Base-by-base conservation (phyloP, 2,888 invertebrate species). In the Acrocyrtus sp. region DNA sequence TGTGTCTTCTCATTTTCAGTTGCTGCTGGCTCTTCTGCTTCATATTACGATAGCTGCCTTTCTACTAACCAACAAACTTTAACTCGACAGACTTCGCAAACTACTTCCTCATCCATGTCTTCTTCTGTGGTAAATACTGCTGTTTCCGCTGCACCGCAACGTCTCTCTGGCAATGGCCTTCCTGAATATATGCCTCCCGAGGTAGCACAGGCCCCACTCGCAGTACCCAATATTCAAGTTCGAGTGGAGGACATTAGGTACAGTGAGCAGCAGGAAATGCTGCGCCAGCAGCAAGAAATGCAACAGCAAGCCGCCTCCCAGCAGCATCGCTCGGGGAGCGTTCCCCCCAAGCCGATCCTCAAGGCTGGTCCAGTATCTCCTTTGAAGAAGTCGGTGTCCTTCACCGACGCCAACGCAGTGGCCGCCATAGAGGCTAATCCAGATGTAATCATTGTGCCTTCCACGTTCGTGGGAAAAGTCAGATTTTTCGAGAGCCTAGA, bases 11-110 rank as follows among this genome's bases (percentile, higher is more conserved):
- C 60, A 61, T 60, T 75, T 75, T 61, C 78, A 78, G 80, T 77
- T 72, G 61, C 77, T 66, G 76, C 74, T 70, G 78, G 78, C 72
- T 76, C 76, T 63, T 69, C 74, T 68, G 70, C 76, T 75, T 75
- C 77, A 61, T 72, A 73, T 67, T 77, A 75, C 73, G 78, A 75
- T 79, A 79, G 79, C 77, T 76, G 72, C 77, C 74, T 75, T 69
- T 74, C 75, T 76, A 78, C 80, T 80, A 80, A 73, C 73, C 67
- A 77, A 72, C 73, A 75, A 72, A 68, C 48, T 63, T 58, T 77
- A 77, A 77, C 62, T 56, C 61, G 50, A 34, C 66, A 63, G 56
- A 61, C 67, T 56, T 45, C 66, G 22, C 72, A 74, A 58, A 54
- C 22, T 53, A 5, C 53, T 22, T 48, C 66, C 24, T 57, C 57